Evolutionary conservation across 2,888 invertebrate species (phyloP), one percentile per base, ranked within the genome.

Genomic region (Callyntrura guangdongensis): DNA sequence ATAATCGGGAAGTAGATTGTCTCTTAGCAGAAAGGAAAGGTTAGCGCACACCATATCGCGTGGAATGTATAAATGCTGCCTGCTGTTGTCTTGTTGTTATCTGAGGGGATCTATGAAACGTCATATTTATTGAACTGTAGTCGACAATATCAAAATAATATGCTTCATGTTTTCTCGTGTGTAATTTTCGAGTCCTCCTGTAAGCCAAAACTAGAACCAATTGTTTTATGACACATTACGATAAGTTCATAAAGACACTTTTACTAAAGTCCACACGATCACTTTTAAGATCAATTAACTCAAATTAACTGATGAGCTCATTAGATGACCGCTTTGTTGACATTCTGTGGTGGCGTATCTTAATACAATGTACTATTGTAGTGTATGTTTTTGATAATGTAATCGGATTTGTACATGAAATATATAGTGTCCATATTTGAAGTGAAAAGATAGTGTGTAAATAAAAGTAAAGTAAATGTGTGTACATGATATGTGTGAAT

Each of bases 351-450:
- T 49, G 17, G 17, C 8, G 45, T 72, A 9, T 56, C 22, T 17
- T 49, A 22, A 86, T 77, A 86, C 86, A 85, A 59, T 85, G 85
- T 85, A 74, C 22, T 45, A 36, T 36, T 36, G 36, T 36, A 36
- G 36, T 36, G 6, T 36, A 5, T 56, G n/a, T n/a, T n/a, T 49
- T 64, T 67, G 83, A 36, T 59, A 36, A 74, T 74, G 47, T 86
- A 61, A 77, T 77, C 86, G 11, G 56, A 77, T 74, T 20, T 77
- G 56, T 9, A 56, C 45, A 84, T 36, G 14, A n/a, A 2, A 14
- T 36, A 36, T 6, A 36, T 36, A 36, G 36, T 36, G 9, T 14
- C 25, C 22, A 61, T 22, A 61, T 22, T 53, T 53, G 20, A 11
- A 9, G 27, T 72, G 20, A 36, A 72, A 45, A 22, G 12, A 17